Evolutionary conservation across 2,797 vertebrate genomes (phyloP).

Genomic region (Clarias fuscus): DNA sequence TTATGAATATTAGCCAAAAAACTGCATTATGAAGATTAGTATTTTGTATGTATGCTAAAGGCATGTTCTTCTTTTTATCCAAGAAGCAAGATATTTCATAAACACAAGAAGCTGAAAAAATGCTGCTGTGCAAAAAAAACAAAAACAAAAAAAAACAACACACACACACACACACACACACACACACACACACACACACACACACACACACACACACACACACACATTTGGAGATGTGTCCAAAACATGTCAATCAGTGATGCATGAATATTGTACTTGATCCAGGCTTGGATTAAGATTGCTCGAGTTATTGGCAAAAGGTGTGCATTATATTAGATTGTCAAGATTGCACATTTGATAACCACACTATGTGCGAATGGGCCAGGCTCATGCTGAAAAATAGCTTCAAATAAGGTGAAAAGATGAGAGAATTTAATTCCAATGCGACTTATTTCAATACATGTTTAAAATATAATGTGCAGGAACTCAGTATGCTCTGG

Average conservation of each 20-base stretch:
- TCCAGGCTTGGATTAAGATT: slow-evolving; percentile 42
- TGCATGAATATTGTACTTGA: slow-evolving; percentile 35
- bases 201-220: no score
- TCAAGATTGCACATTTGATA: slow-evolving; percentile 36
- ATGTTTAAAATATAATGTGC: background rate
- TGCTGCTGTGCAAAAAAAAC: background rate
- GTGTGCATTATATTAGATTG: slow-evolving; percentile 38
- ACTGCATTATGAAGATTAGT: background rate
- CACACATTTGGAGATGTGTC: slow-evolving; percentile 2
- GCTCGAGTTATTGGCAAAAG: slow-evolving; percentile 40
- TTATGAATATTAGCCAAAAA: background rate
- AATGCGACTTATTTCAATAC: slow-evolving; percentile 5
- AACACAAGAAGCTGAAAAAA: background rate
- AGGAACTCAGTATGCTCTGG: slow-evolving; percentile 59
- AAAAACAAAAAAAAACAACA: background rate
- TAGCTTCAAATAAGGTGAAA: slow-evolving; percentile 27
- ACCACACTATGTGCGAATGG: slow-evolving; percentile 14
- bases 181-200: no score
- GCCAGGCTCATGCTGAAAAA: slow-evolving; percentile 28
- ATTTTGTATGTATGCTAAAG: background rate
- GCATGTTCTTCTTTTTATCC: background rate
- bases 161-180: no score
- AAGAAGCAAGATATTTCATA: background rate
- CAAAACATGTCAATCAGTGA: slow-evolving; percentile 38
- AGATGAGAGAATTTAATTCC: slow-evolving; percentile 30